Conservation (phyloP, 2,113 vertebrate genomes). For the Hypocryptadius cinnamomeus region DNA sequence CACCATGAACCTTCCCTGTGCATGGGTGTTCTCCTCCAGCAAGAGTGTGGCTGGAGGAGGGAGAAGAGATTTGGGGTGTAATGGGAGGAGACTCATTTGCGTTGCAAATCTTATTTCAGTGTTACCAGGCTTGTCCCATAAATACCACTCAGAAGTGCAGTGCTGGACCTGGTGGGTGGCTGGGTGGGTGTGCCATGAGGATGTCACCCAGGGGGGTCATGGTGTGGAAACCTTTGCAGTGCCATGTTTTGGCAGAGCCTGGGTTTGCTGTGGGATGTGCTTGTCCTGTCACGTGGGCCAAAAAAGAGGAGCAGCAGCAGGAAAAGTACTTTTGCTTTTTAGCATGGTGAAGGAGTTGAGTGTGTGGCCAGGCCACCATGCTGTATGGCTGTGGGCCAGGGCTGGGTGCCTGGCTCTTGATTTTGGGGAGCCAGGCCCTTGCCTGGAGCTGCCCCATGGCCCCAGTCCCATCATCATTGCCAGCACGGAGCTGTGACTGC, state of each 20-base stretch:
- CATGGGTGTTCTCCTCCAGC: fast-evolving
- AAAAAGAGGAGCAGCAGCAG: background rate
- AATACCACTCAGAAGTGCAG: background rate
- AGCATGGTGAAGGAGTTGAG: background rate
- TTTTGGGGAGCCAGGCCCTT: background rate
- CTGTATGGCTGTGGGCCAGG: fast-evolving
- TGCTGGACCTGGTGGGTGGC: background rate
- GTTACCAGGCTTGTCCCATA: background rate
- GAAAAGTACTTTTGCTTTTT: background rate
- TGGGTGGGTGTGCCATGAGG: background rate
- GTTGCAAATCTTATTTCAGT: background rate
- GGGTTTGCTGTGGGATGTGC: background rate
- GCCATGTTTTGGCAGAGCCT: fast-evolving
- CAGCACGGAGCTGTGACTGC: fast-evolving
- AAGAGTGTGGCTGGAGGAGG: background rate
- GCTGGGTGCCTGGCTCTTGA: background rate
- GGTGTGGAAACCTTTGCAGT: background rate
- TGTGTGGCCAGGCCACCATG: fast-evolving
- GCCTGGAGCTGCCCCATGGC: background rate
- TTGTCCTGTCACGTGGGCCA: fast-evolving
- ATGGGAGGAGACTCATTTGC: background rate
- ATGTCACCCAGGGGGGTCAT: fast-evolving
- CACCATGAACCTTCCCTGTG: background rate
- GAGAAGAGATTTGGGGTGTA: fast-evolving
- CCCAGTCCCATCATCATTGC: background rate